Conservation (phyloP, 2,797 vertebrate genomes). For the Enteromius trimaculatus region DNA sequence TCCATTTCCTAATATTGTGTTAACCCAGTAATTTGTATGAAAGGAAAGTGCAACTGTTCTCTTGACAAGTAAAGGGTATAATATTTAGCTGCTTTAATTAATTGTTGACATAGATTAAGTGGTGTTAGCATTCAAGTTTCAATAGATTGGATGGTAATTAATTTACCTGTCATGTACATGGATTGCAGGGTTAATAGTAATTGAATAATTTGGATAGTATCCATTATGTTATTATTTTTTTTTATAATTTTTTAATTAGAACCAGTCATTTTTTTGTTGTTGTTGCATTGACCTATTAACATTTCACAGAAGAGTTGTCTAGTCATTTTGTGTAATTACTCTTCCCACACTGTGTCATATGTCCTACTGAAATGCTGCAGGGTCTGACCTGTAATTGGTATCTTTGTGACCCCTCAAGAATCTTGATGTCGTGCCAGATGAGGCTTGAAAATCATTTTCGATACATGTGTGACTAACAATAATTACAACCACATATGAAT, state of each 20-base stretch:
- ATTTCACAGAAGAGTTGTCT: conserved; percentile 13
- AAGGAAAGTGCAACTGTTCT: background rate
- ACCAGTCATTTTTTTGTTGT: background rate
- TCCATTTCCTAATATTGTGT: background rate
- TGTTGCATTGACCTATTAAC: background rate
- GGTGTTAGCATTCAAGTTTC: background rate
- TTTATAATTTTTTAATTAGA: background rate
- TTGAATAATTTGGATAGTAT: conserved; percentile 6
- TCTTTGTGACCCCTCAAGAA: conserved; percentile 34
- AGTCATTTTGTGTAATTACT: conserved; percentile 8
- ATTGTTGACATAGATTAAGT: background rate
- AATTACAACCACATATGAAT: conserved; percentile 38
- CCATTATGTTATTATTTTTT: background rate
- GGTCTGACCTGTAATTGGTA: conserved; percentile 38
- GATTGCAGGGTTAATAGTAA: background rate
- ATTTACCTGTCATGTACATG: background rate
- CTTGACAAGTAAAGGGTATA: background rate
- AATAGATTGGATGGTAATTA: background rate
- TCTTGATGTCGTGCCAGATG: conserved; percentile 28
- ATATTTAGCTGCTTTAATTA: background rate
- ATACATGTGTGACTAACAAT: conserved; percentile 35
- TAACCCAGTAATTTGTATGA: background rate
- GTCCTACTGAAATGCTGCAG: conserved; percentile 40
- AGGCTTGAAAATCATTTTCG: conserved; percentile 29
- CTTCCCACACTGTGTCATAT: conserved; percentile 16